Conservation (phyloP, 2,113 vertebrate species). For the Poicephalus gulielmi region DNA sequence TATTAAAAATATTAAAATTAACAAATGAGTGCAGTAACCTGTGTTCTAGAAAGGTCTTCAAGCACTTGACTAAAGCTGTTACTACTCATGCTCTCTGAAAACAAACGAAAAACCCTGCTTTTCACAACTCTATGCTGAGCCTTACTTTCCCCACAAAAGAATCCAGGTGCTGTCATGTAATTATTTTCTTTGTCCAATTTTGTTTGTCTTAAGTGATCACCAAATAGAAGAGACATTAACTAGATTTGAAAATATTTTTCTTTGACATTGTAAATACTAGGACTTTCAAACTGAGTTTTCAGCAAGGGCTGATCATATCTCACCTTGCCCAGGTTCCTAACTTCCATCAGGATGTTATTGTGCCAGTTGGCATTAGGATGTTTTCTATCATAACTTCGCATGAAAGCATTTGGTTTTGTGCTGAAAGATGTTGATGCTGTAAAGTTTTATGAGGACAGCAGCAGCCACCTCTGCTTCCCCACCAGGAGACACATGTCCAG, state of each 20-base stretch:
- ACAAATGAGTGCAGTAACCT: neutral
- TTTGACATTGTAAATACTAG: neutral
- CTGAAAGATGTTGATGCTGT: neutral
- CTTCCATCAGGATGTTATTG: neutral
- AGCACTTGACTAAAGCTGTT: neutral
- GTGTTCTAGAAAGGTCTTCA: neutral
- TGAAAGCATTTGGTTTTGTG: neutral
- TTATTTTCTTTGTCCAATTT: neutral
- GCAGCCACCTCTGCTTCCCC: neutral
- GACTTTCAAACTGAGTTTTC: slow-evolving; percentile 22
- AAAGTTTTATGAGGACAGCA: neutral
- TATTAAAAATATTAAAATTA: neutral
- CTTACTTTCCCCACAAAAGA: neutral
- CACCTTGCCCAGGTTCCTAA: neutral
- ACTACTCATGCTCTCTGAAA: neutral
- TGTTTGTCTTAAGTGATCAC: neutral
- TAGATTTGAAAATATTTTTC: slow-evolving; percentile 49
- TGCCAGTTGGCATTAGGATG: slow-evolving; percentile 20
- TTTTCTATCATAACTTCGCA: neutral
- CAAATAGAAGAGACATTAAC: slow-evolving; percentile 29
- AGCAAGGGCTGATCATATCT: neutral
- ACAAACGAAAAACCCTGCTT: neutral
- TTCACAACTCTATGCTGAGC: neutral
- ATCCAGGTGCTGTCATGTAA: neutral
- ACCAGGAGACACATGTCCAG: neutral